Evolutionary conservation across 2,888 invertebrate species (phyloP).

Genomic region (Scaptomyza reducta): DNA sequence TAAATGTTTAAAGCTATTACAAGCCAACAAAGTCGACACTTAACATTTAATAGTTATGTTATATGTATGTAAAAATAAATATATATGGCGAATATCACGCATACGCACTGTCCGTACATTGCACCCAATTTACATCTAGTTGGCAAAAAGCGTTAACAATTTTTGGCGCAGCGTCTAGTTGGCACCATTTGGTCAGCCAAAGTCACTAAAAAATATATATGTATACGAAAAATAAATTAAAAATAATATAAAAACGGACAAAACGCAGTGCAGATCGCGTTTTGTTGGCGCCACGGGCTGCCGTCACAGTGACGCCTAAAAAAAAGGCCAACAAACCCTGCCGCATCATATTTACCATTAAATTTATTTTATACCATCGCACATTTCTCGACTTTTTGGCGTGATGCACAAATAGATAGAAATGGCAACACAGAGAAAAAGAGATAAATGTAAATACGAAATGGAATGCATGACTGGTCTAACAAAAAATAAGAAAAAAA

Average conservation of each 20-base stretch:
- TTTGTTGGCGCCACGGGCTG: constrained; percentile 65
- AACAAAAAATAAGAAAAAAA: constrained; percentile 28
- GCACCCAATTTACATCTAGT: constrained; percentile 63
- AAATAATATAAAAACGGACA: constrained; percentile 71
- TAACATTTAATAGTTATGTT: background rate
- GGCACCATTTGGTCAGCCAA: constrained; percentile 74
- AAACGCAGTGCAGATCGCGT: constrained; percentile 63
- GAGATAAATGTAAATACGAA: constrained; percentile 69
- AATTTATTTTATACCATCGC: constrained; percentile 37
- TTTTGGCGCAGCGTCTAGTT: constrained; percentile 68
- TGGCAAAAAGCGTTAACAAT: constrained; percentile 69
- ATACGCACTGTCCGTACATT: constrained; percentile 61
- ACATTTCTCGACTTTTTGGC: constrained; percentile 28
- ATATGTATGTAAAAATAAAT: constrained; percentile 14
- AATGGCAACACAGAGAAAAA: background rate
- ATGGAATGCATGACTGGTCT: constrained; percentile 52
- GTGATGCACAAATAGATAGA: constrained; percentile 36
- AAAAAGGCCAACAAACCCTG: constrained; percentile 69
- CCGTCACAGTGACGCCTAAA: constrained; percentile 55
- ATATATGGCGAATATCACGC: constrained; percentile 49
- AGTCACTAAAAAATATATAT: constrained; percentile 12
- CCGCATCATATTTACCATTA: constrained; percentile 54
- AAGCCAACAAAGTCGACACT: background rate
- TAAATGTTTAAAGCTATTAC: background rate
- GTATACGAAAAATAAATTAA: constrained; percentile 71